These are phyloP conservation scores for Platyrinchus mystaceus DNA, from an alignment of 2,797 vertebrate species.

Conservation along the genomic window DNA sequence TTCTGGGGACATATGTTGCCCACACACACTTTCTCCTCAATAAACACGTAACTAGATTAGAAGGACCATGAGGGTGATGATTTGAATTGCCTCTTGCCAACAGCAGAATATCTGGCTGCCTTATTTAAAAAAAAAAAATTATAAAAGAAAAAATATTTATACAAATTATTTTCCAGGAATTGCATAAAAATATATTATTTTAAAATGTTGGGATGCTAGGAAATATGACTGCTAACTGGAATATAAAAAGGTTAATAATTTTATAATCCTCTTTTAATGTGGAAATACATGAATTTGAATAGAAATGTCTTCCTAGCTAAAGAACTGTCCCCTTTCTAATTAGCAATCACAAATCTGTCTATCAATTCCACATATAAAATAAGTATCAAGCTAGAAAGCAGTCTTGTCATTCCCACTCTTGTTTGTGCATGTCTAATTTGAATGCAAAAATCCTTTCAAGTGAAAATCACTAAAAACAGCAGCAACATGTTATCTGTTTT, in stretches of 20 bases:
- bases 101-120: background rate
- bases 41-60: background rate
- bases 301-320: background rate
- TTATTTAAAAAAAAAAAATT: background rate
- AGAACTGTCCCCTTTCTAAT: slow-evolving; percentile 22
- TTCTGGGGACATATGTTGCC: background rate
- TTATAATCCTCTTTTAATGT: background rate
- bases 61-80: fast-evolving
- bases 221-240: background rate
- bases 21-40: background rate
- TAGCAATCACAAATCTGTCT: background rate
- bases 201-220: background rate
- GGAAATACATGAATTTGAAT: background rate
- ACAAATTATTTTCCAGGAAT: background rate
- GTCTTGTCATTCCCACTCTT: background rate
- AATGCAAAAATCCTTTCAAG: background rate
- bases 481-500: background rate
- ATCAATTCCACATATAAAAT: background rate
- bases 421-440: background rate
- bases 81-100: background rate
- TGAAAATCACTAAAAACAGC: background rate
- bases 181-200: background rate
- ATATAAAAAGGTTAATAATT: background rate
- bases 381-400: background rate
- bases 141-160: background rate